Evolutionary conservation across 2,888 invertebrate species (phyloP).

Genomic region (Panzeria rudis): DNA sequence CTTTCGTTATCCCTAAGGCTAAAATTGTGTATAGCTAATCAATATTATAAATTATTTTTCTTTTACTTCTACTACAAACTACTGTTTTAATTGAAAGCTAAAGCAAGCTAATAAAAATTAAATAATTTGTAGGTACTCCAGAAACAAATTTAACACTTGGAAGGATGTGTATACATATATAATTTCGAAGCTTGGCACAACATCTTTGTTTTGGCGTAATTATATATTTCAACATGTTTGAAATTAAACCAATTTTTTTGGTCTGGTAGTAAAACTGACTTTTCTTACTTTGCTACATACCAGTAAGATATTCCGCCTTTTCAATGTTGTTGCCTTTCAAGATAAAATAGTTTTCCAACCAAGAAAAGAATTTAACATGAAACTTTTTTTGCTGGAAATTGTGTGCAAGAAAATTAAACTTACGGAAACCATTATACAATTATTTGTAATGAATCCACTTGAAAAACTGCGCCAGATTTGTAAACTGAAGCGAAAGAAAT

Average conservation of each 20-base stretch:
- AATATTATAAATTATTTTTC: too few relatives aligned
- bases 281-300: background rate
- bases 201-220: too few relatives aligned
- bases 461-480: constrained; percentile 10
- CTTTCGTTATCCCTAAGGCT: too few relatives aligned
- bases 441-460: constrained; percentile 21
- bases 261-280: background rate
- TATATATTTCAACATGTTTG: too few relatives aligned
- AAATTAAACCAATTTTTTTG: background rate
- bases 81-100: too few relatives aligned
- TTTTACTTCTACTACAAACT: too few relatives aligned
- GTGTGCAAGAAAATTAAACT: constrained; percentile 23
- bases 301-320: constrained; percentile 38
- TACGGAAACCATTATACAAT: background rate
- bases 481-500: constrained; percentile 26
- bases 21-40: too few relatives aligned
- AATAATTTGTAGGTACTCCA: too few relatives aligned
- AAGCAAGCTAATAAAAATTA: too few relatives aligned
- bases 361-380: background rate
- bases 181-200: background rate
- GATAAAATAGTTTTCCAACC: constrained; percentile 4
- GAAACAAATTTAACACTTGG: too few relatives aligned
- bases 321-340: constrained; percentile 30
- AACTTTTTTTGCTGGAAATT: background rate
- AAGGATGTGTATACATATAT: too few relatives aligned